Percentiles rank a stretch among this genome's conserved stretches.
phyloP scores from a whole-genome alignment of 2,113 vertebrate species.

The Carollia perspicillata region DNA sequence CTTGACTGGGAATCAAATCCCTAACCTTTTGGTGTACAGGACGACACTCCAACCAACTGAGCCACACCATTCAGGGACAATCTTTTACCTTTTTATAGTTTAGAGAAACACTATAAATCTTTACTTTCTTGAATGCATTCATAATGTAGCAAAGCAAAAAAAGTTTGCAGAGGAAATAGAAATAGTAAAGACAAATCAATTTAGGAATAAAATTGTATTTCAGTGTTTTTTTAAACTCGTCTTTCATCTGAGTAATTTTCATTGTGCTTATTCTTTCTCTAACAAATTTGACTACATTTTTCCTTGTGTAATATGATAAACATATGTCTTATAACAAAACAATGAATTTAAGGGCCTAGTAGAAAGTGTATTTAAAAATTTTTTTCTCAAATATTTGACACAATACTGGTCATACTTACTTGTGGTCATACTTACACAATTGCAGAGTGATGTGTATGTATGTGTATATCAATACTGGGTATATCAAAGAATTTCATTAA shows the following conservation, averaged over 20 bases:
- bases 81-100: neutral
- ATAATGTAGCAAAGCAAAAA: neutral
- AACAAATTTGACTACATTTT: neutral
- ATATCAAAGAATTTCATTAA: neutral
- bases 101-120: neutral
- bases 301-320: neutral
- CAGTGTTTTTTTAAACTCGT: neutral
- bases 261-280: neutral
- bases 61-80: neutral
- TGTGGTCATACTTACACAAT: no score
- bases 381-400: neutral
- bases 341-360: neutral
- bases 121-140: neutral
- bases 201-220: neutral
- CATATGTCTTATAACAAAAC: neutral
- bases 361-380: neutral
- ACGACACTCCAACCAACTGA: no score
- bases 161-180: neutral
- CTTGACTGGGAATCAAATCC: no score
- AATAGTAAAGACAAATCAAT: neutral
- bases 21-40: no score
- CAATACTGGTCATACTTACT: no score
- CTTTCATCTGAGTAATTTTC: slow-evolving; percentile 3
- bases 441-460: no score
- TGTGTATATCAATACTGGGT: no score